phyloP scores from a whole-genome alignment of 1,140 invertebrate genomes.

The Drosophila mojavensis region DNA sequence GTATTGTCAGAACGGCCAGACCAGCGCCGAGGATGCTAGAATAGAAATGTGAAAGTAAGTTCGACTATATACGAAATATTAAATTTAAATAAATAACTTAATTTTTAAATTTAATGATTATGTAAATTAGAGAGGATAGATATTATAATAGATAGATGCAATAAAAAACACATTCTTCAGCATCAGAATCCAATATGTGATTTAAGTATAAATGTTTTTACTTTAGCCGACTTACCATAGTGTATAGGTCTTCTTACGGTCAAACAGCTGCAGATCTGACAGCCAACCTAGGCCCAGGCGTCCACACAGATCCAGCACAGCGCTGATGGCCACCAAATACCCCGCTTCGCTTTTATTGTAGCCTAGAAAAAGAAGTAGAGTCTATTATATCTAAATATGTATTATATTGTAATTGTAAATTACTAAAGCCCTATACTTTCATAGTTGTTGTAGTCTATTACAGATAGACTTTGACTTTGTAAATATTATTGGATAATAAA shows the following conservation, averaged over 20 bases:
- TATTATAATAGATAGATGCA: neutral
- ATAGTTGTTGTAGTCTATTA: too few relatives aligned
- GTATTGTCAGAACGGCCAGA: slow-evolving; percentile 87
- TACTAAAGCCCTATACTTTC: too few relatives aligned
- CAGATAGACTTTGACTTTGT: too few relatives aligned
- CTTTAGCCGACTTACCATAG: slow-evolving; percentile 85
- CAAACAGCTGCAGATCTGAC: slow-evolving; percentile 89
- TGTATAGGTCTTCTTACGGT: slow-evolving; percentile 89
- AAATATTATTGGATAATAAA: too few relatives aligned
- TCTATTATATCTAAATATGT: too few relatives aligned
- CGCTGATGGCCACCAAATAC: slow-evolving; percentile 89
- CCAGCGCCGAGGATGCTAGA: slow-evolving; percentile 88
- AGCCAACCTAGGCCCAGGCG: slow-evolving; percentile 89
- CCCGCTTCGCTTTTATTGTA: slow-evolving; percentile 89
- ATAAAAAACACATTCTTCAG: too few relatives aligned
- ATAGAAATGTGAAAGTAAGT: slow-evolving; percentile 10
- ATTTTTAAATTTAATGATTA: too few relatives aligned
- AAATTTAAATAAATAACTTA: too few relatives aligned
- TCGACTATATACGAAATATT: neutral
- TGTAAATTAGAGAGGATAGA: too few relatives aligned
- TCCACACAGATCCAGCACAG: slow-evolving; percentile 88
- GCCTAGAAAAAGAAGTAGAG: slow-evolving; percentile 69
- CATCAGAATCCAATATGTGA: too few relatives aligned
- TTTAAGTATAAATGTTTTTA: too few relatives aligned
- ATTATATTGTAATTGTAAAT: too few relatives aligned